phyloP scores from a whole-genome alignment of 2,888 invertebrate genomes.

The Brachyptera putata region DNA sequence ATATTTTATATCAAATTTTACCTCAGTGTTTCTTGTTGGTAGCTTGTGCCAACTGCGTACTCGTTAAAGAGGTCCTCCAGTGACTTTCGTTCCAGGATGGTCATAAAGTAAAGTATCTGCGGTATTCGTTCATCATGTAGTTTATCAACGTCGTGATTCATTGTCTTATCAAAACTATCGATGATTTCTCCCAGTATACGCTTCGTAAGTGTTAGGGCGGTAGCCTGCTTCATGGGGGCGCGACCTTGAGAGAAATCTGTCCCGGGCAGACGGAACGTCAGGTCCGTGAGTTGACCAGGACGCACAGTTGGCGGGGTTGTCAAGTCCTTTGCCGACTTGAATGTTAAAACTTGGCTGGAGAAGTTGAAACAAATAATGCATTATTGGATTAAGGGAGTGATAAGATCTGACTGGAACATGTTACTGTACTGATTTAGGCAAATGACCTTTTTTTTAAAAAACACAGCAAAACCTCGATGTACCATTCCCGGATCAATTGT shows the following conservation, averaged over 20 bases:
- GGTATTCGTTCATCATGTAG: conserved; percentile 47
- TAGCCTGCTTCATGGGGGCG: conserved; percentile 11
- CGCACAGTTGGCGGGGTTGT: background rate
- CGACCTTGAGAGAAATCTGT: conserved; percentile 20
- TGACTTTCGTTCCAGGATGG: conserved; percentile 43
- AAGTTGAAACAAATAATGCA: no score
- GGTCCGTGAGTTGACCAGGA: background rate
- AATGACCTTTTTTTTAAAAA: no score
- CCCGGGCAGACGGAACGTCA: conserved; percentile 14
- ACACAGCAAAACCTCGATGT: no score
- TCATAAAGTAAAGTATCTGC: conserved; percentile 44
- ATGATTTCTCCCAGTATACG: conserved; percentile 41
- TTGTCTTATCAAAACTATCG: conserved; percentile 42
- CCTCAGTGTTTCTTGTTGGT: conserved; percentile 66
- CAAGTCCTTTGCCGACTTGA: background rate
- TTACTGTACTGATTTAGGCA: no score
- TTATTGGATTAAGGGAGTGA: no score
- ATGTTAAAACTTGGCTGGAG: background rate
- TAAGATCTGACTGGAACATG: no score
- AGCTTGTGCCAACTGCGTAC: conserved; percentile 57
- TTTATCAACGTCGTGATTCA: conserved; percentile 42
- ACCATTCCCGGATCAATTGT: no score
- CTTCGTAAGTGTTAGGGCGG: background rate
- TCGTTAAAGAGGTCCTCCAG: conserved; percentile 42
- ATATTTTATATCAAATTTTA: conserved; percentile 31